Conservation (phyloP, 1,140 invertebrate species). For the roundworm (Caenorhabditis elegans) region WBcel235 BX284604.4:11332501-11333000, state of each 20-base stretch:
- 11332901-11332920: background rate
- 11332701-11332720: background rate
- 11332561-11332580: no score
- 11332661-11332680: slow-evolving; percentile 8
- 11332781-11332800: background rate
- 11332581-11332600: slow-evolving; percentile 1
- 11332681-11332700: background rate
- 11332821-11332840: background rate
- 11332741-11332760: background rate
- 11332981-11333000: no score
- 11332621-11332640: background rate
- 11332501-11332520: background rate
- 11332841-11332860: background rate
- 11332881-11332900: slow-evolving; percentile 69
- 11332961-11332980: slow-evolving; percentile 72
- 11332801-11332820: background rate
- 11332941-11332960: background rate
- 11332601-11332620: background rate
- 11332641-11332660: background rate
- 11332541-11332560: no score
- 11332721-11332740: background rate
- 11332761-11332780: no score
- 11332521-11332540: background rate
- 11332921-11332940: background rate
- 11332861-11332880: slow-evolving; percentile 63